Base-by-base conservation (phyloP, 92 coral and sea anemone genomes). In the Siderastrea siderea region DNA sequence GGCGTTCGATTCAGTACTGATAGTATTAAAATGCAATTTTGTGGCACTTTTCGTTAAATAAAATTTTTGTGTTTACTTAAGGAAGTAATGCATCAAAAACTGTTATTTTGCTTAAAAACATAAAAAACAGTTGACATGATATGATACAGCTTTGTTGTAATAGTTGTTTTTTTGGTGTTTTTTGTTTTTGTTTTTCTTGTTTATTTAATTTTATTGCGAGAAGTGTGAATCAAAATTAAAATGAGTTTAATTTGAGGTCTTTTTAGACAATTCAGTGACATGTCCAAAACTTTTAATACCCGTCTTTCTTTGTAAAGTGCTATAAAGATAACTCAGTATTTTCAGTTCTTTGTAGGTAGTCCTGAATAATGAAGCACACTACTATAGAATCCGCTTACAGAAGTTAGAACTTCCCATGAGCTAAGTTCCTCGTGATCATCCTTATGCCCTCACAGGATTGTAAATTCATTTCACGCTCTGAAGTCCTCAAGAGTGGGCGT, bases 361-460 rank as follows among this genome's bases (percentile, higher is more conserved):
- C 66, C 43, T 16, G 3, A 71, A 47, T 50, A 71, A 2, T 71
- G 55, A 71, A 50, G 43, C 47, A 71, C 75, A 12, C 14, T 16
- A 5, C 11, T 7, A 44, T 44, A 50, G 57, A 38, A 71, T 76
- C 47, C 68, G 43, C 43, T 55, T 50, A 26, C 38, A 26, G 6
- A n/a, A 48, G 47, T 16, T 63, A 64, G 46, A 48, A 48, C 73
- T 79, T 76, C 81, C 81, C 67, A 6, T 43, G 38, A 12, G 52
- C 6, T 60, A n/a, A 76, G 65, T 76, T 57, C 13, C 67, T 15
- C 66, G 83, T 79, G 73, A 52, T 48, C 71, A 47, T 47, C 52
- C 19, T 47, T 8, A 64, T 78, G 82, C 13, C 16, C 55, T 15
- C 38, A 26, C 38, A 26, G 38, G 47, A 47, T 47, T 48, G 11